Conservation (phyloP, 2,113 vertebrate species). For the Tonatia bakeri region DNA sequence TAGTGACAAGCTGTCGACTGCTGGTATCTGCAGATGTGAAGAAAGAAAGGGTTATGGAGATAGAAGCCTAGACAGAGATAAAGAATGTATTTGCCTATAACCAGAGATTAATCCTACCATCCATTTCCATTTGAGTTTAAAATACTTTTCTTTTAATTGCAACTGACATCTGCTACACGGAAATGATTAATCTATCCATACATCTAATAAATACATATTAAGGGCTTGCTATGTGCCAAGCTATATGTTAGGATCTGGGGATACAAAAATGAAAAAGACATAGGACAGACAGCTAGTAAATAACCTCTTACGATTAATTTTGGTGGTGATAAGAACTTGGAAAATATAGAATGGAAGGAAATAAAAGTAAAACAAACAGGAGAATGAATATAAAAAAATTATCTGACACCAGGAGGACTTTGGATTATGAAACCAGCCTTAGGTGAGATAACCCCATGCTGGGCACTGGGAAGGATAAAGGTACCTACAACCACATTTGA, state of each 20-base stretch:
- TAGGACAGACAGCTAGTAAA: neutral
- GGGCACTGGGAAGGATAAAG: neutral
- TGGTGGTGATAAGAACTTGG: neutral
- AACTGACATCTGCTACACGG: constrained; percentile 13
- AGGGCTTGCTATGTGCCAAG: neutral
- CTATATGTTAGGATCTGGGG: neutral
- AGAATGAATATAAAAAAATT: neutral
- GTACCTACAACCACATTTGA: neutral
- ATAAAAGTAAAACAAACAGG: neutral
- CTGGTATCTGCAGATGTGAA: neutral
- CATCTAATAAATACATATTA: constrained; percentile 25
- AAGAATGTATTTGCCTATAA: neutral
- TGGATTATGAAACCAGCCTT: neutral
- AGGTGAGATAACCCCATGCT: neutral
- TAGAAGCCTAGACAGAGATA: neutral
- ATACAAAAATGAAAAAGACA: neutral
- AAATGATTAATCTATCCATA: constrained; percentile 30
- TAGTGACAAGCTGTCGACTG: neutral
- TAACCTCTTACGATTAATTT: neutral
- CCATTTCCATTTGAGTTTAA: constrained; percentile 38
- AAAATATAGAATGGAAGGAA: neutral
- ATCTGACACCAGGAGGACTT: neutral
- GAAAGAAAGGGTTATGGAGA: neutral
- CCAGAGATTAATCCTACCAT: constrained; percentile 3
- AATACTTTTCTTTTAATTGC: constrained; percentile 45